phyloP scores from a whole-genome alignment of 2,797 vertebrate species.

The Enteromius thamalakanensis region DNA sequence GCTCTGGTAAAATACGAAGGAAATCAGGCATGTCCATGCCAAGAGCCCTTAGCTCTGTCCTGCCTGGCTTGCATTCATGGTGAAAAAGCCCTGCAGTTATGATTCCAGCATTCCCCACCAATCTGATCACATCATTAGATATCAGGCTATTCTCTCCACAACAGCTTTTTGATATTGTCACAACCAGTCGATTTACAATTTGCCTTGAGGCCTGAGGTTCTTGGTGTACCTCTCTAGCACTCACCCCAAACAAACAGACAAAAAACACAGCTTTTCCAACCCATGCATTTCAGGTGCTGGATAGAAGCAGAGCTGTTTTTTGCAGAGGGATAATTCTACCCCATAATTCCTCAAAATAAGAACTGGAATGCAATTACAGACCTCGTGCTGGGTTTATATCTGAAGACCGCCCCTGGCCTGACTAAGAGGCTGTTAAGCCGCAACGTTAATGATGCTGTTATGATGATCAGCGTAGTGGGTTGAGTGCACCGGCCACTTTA shows the following conservation, averaged over 20 bases:
- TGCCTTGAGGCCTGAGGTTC: not conserved
- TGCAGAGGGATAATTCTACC: constrained; percentile 45
- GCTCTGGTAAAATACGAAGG: constrained; percentile 8
- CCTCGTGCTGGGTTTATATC: constrained; percentile 43
- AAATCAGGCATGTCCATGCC: constrained; percentile 17
- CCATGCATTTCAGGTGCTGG: constrained; percentile 35
- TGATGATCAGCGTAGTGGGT: constrained; percentile 36
- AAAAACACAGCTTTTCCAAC: not conserved
- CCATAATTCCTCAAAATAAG: constrained; percentile 55
- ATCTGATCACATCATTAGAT: constrained; percentile 51
- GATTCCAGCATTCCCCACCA: constrained; percentile 56
- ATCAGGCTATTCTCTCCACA: constrained; percentile 23
- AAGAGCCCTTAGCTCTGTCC: constrained; percentile 49
- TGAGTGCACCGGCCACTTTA: constrained; percentile 41
- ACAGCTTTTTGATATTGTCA: constrained; percentile 20
- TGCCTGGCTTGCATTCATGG: constrained; percentile 59
- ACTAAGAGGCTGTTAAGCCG: constrained; percentile 54
- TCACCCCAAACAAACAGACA: constrained; percentile 30
- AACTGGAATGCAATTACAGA: constrained; percentile 48
- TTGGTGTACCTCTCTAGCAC: not conserved
- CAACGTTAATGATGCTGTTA: constrained; percentile 47
- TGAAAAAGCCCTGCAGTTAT: constrained; percentile 58
- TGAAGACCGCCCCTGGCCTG: constrained; percentile 39
- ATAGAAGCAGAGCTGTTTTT: constrained; percentile 43
- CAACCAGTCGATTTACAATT: constrained; percentile 1